phyloP scores from a whole-genome alignment of 1,140 invertebrate species.

The Rhagoletis pomonella region DNA sequence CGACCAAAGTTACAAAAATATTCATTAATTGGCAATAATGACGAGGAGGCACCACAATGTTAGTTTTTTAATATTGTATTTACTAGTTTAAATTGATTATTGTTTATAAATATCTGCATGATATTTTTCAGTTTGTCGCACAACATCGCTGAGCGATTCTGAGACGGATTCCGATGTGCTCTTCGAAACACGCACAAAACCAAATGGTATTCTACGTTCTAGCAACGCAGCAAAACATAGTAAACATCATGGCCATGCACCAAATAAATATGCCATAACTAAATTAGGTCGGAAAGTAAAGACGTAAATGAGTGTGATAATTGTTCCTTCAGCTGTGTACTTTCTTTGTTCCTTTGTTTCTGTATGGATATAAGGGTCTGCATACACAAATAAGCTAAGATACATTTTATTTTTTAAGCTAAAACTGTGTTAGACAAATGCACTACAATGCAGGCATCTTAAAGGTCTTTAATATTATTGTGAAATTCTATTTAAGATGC shows the following conservation, averaged over 20 bases:
- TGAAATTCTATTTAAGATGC: too few relatives aligned
- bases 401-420: not conserved
- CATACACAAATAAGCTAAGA: not conserved
- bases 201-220: slow-evolving; percentile 75
- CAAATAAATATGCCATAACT: slow-evolving; percentile 75
- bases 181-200: slow-evolving; percentile 79
- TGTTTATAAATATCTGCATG: not conserved
- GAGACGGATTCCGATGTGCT: slow-evolving; percentile 85
- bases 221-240: slow-evolving; percentile 63
- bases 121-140: slow-evolving; percentile 72
- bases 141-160: slow-evolving; percentile 81
- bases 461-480: too few relatives aligned
- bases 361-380: not conserved
- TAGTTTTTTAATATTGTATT: slow-evolving; percentile 61
- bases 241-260: slow-evolving; percentile 64
- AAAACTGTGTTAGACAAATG: not conserved
- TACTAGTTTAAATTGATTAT: not conserved
- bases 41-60: slow-evolving; percentile 76
- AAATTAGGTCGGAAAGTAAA: slow-evolving; percentile 77
- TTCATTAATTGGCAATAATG: slow-evolving; percentile 78
- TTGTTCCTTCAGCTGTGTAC: not conserved
- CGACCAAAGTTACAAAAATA: slow-evolving; percentile 77
- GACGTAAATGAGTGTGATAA: slow-evolving; percentile 69
- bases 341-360: slow-evolving; percentile 35
- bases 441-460: not conserved